These are phyloP conservation scores for Pterocles orientalis DNA, from an alignment of 2,113 vertebrate genomes.

Conservation along the genomic window DNA sequence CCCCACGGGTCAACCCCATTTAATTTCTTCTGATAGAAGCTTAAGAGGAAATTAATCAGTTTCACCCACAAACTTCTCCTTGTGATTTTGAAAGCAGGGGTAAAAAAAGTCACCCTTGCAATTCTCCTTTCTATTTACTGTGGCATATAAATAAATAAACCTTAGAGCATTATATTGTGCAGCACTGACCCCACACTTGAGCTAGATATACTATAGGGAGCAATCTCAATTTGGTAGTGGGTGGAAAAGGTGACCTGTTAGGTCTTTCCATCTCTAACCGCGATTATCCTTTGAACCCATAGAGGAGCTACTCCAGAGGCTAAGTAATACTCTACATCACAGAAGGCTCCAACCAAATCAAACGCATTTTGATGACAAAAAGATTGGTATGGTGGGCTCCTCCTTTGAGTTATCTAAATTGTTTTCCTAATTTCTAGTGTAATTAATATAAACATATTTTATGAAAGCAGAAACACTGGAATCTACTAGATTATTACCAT, in stretches of 20 bases:
- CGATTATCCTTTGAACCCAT: not conserved
- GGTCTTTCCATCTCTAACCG: not conserved
- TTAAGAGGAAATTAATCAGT: slow-evolving; percentile 31
- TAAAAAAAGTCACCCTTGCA: not conserved
- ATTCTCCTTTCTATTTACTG: slow-evolving; percentile 2
- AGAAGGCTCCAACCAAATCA: not conserved
- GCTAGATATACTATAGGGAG: not conserved
- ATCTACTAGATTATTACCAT: not conserved
- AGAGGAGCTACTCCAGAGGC: not conserved
- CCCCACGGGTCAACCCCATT: slow-evolving; percentile 18
- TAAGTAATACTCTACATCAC: not conserved
- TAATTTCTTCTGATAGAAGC: slow-evolving; percentile 21
- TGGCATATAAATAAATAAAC: slow-evolving; percentile 30
- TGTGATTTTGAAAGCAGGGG: not conserved
- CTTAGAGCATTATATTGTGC: not conserved
- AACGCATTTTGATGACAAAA: not conserved
- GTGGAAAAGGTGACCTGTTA: not conserved
- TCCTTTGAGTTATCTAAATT: not conserved
- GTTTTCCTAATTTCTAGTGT: not conserved
- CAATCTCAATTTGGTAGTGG: not conserved
- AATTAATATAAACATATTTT: not conserved
- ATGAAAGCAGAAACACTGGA: not conserved
- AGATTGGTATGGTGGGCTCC: not conserved
- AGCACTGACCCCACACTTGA: not conserved
- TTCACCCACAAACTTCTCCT: not conserved